Evolutionary conservation across 2,113 vertebrate species (phyloP), one percentile per base, ranked within the genome.

Genomic region (Chroicocephalus ridibundus): DNA sequence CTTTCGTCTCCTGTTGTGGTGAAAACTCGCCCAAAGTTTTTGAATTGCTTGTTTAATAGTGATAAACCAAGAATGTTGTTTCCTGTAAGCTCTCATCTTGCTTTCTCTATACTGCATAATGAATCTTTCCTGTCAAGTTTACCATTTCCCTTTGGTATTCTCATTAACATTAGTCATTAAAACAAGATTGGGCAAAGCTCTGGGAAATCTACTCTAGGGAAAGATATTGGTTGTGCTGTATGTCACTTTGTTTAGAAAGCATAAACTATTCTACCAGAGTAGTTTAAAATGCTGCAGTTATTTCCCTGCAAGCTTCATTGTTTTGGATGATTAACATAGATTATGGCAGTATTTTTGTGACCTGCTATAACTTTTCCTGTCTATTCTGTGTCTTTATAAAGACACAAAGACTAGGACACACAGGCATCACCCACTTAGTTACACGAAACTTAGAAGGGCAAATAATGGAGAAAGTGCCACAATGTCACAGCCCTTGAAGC

Each of bases 121-220:
- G 19, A 92, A 78, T 83, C 38, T 51, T 90, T 78, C 29, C 38
- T 93, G 72, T 60, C 86, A 90, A 54, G 32, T 86, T 90, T 60
- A 68, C 42, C n/a, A 29, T 88, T 95, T 90, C 60, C 47, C 72
- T 82, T 92, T 81, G 32, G 60, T 88, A 81, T 55, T 88, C 22
- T 93, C 51, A 88, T 95, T 92, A 96, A 69, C 34, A 46, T 91
- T 65, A 77, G 31, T 65, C 83, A 94, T 96, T 91, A 89, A 75
- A 93, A 81, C 21, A 65, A 72, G 34, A 89, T 5, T 76, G 65
- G 42, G 36, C 21, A 84, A 92, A 91, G 19, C 24, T 1, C 40
- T 86, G 49, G 69, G 65, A 93, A 93, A 89, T 21, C 13, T 76
- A 5, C 83, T 76, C 77, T 31, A 0, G 16, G 54, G 62, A 84